Percentiles rank a stretch among this genome's conserved stretches.
These are phyloP conservation scores for Dendropsophus ebraccatus DNA, from an alignment of 2,113 vertebrate genomes.

Conservation along the genomic window DNA sequence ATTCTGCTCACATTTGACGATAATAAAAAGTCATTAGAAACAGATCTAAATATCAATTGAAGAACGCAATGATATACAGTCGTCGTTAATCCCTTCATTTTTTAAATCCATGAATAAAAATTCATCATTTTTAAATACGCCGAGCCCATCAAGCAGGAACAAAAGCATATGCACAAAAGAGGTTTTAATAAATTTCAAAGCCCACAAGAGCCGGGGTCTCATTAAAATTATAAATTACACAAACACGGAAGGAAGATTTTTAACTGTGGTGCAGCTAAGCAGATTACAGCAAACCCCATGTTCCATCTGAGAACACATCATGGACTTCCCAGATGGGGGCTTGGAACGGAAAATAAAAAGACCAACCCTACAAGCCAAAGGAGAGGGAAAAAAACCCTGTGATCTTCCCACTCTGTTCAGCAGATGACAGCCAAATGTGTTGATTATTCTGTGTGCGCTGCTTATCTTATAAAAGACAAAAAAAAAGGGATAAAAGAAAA, in stretches of 20 bases:
- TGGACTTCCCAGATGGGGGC: constrained; percentile 93
- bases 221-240: constrained; percentile 98
- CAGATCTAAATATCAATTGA: constrained; percentile 71
- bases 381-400: constrained; percentile 81
- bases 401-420: constrained; percentile 92
- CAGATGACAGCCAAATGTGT: constrained; percentile 94
- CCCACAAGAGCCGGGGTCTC: constrained; percentile 88
- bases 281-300: constrained; percentile 94
- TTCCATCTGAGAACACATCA: constrained; percentile 96
- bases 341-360: constrained; percentile 84
- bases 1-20: constrained; percentile 3
- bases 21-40: constrained; percentile 61
- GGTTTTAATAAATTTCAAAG: constrained; percentile 93
- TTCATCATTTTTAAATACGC: constrained; percentile 93
- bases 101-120: constrained; percentile 87
- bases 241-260: constrained; percentile 93
- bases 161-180: constrained; percentile 89
- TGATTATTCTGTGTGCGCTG: constrained; percentile 93
- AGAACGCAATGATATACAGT: constrained; percentile 78
- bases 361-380: constrained; percentile 73
- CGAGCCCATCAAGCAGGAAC: constrained; percentile 92
- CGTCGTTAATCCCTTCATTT: constrained; percentile 82
- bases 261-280: constrained; percentile 92
- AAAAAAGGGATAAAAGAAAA: constrained; percentile 72
- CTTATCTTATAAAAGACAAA: constrained; percentile 78